Evolutionary conservation across 2,797 vertebrate species (phyloP), one percentile per base, ranked within the genome.

Genomic region (Betta splendens): DNA sequence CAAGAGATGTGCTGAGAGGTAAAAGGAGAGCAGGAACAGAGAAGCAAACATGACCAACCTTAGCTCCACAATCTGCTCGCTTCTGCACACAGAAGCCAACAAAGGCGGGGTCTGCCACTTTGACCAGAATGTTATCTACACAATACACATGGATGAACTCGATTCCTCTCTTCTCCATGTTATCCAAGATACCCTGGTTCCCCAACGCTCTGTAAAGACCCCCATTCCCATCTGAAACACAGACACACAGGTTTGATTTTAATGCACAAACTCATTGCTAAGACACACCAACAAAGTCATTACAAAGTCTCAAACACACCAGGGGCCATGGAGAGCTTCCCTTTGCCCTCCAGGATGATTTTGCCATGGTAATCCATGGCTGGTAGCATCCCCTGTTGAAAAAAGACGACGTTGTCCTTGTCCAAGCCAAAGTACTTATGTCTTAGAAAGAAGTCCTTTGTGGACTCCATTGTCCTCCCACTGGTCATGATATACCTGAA

Each of bases 401-500:
- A 99, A 83, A 99, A 95, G 68, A 98, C 64, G 3, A 98, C 71
- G 0, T 95, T 92, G 77, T 92, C 89, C 75, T 94, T 88, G 28
- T 90, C 89, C 69, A 99, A 83, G 32, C 98, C 97, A 68, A 99
- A 99, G 79, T 94, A 94, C 26, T 71, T 86, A 72, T 95, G 93
- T 22, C 62, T 88, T 13, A 79, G 77, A 77, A 99, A 99, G 85
- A 95, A 99, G 1, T 94, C 92, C 76, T 90, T 89, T 1, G 96
- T 99, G 18, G 92, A 90, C 16, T 93, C 92, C 94, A 98, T 96
- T 2, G 97, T 99, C 55, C 95, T 89, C 22, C 96, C 95, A 1
- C 97, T 99, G 32, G 96, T 98, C 98, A 99, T 99, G 54, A 99
- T 98, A 85, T 98, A 99, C 98, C 98, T 99, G 64, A 64, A 66